phyloP scores from a whole-genome alignment of 2,888 invertebrate species.

The Leptothorax acervorum region DNA sequence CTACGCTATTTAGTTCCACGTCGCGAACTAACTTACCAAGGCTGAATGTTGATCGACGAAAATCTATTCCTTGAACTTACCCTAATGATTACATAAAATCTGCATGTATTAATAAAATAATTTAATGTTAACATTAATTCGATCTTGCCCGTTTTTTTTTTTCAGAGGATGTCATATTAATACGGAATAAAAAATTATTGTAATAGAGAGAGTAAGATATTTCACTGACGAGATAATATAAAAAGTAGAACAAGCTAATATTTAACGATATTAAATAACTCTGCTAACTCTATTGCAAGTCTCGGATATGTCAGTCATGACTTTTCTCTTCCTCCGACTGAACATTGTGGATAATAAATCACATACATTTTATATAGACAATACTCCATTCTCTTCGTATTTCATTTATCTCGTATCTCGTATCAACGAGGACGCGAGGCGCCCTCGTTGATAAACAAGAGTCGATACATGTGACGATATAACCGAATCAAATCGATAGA shows the following conservation, averaged over 20 bases:
- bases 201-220: background rate
- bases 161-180: background rate
- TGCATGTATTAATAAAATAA: background rate
- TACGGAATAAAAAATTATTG: background rate
- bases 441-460: background rate
- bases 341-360: background rate
- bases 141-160: background rate
- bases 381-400: background rate
- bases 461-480: background rate
- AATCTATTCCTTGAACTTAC: background rate
- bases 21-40: too few relatives aligned
- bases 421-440: background rate
- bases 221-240: background rate
- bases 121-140: background rate
- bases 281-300: background rate
- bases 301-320: background rate
- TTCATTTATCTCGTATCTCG: background rate
- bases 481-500: conserved; percentile 22
- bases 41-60: background rate
- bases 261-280: background rate
- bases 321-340: too few relatives aligned
- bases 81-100: background rate
- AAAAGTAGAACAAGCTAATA: background rate
- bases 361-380: background rate
- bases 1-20: background rate